Base-by-base conservation (phyloP, 2,113 vertebrate species). In the Indri indri region DNA sequence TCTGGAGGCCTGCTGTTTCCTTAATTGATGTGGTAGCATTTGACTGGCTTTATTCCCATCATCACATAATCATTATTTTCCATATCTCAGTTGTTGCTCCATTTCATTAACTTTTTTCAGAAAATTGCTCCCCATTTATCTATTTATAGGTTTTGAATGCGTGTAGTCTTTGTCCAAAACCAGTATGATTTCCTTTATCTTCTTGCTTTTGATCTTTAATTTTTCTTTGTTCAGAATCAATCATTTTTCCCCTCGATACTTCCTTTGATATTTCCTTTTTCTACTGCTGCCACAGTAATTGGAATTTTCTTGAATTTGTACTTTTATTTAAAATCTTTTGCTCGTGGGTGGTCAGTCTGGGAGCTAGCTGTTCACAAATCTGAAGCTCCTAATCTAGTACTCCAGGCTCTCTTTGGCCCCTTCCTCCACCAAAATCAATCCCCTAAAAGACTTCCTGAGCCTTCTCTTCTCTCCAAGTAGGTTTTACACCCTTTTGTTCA, bases 21-120 rank as follows among this genome's bases (percentile, higher is more conserved):
- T 97, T 98, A 97, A 98, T 97, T 98, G 98, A 97, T 96, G 96
- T 92, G 97, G 96, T 94, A 95, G 96, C 96, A 96, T 96, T 97
- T 94, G 94, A 95, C 96, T 97, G 96, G 97, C 97, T 97, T 95
- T 94, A 87, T 95, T 97, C 96, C 95, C 98, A 85, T 73, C 45
- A 5, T 91, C 96, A 96, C 95, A 95, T 97, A 97, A 96, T 97
- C 97, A 97, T 95, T 96, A 97, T 96, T 97, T 98, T 97, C 93
- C 96, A 97, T 95, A 97, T 97, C 97, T 98, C 96, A 96, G 96
- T 97, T 97, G 97, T 97, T 97, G 95, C 96, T 97, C 96, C 96
- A 97, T 97, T 98, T 98, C 97, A 97, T 98, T 98, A 98, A 97
- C 96, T 98, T 97, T 97, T 74, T 97, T 97, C 92, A 96, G 94